Evolutionary conservation across 1,140 invertebrate genomes (phyloP).

Genomic region (Campodea augens): DNA sequence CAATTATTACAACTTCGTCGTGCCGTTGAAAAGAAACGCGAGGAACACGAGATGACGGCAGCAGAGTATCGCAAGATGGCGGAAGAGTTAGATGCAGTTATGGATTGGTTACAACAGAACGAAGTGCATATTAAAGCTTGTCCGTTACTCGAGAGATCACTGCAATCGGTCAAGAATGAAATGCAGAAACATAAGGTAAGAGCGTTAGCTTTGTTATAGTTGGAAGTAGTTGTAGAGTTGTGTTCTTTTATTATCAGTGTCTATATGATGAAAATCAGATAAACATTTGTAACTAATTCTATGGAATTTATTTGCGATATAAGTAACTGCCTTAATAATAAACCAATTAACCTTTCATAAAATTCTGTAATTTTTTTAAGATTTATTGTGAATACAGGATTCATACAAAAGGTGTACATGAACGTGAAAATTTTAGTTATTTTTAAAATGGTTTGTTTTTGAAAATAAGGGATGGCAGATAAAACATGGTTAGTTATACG

Average conservation of each 20-base stretch:
- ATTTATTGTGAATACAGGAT: no score
- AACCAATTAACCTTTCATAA: no score
- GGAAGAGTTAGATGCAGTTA: conserved; percentile 53
- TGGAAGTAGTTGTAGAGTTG: no score
- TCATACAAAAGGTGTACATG: no score
- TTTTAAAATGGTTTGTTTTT: no score
- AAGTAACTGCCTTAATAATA: no score
- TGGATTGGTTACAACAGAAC: conserved; percentile 67
- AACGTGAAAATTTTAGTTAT: no score
- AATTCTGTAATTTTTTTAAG: no score
- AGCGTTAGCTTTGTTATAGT: conserved; percentile 9
- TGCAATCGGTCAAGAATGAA: conserved; percentile 59
- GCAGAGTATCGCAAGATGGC: conserved; percentile 67
- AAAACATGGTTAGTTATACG: no score
- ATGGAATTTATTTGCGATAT: no score
- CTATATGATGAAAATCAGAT: conserved; percentile 1
- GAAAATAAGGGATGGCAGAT: no score
- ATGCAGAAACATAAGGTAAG: conserved; percentile 49
- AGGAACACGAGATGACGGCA: conserved; percentile 69
- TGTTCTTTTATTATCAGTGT: neutral
- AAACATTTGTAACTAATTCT: neutral
- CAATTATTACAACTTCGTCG: conserved; percentile 56
- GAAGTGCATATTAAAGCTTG: conserved; percentile 62
- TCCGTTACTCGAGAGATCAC: conserved; percentile 55
- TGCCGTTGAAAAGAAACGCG: conserved; percentile 61